A percentile compares a stretch with the other conserved stretches of the same genome.
Evolutionary conservation across 2,888 invertebrate genomes (phyloP).

Genomic region (Candidula unifasciata): DNA sequence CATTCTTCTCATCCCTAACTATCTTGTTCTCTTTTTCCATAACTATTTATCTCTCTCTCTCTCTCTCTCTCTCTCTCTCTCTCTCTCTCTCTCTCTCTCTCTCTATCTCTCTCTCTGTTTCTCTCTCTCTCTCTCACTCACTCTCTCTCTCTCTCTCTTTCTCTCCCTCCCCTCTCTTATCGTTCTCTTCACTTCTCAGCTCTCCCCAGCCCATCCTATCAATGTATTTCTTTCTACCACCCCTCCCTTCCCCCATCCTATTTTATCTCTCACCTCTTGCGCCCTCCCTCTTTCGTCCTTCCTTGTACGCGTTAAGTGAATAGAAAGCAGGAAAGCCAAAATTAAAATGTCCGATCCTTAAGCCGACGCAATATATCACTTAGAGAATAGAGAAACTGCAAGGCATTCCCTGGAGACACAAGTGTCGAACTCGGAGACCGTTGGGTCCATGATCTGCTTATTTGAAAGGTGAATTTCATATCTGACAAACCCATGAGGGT

Average conservation of each 20-base stretch:
- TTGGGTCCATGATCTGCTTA: too few relatives aligned
- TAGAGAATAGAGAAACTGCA: too few relatives aligned
- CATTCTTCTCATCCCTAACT: too few relatives aligned
- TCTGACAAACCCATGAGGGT: neutral
- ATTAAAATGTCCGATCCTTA: too few relatives aligned
- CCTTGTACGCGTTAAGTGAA: neutral
- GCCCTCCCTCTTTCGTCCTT: conserved; percentile 7
- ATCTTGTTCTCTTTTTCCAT: too few relatives aligned
- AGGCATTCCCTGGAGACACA: too few relatives aligned
- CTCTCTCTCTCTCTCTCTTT: neutral
- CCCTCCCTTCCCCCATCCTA: neutral
- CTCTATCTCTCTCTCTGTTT: neutral
- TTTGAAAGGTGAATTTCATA: neutral
- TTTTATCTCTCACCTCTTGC: neutral
- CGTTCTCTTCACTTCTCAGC: neutral
- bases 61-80: neutral
- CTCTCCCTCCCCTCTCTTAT: neutral
- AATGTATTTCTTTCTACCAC: neutral
- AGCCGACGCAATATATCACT: too few relatives aligned
- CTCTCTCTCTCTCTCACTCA: neutral
- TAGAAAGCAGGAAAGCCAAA: too few relatives aligned
- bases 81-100: neutral
- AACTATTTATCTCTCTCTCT: too few relatives aligned
- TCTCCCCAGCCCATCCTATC: neutral
- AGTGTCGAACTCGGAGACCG: too few relatives aligned